Evolutionary conservation across 2,888 invertebrate species (phyloP), one percentile per base, ranked within the genome.

Genomic region (Philopedon plagiatum): DNA sequence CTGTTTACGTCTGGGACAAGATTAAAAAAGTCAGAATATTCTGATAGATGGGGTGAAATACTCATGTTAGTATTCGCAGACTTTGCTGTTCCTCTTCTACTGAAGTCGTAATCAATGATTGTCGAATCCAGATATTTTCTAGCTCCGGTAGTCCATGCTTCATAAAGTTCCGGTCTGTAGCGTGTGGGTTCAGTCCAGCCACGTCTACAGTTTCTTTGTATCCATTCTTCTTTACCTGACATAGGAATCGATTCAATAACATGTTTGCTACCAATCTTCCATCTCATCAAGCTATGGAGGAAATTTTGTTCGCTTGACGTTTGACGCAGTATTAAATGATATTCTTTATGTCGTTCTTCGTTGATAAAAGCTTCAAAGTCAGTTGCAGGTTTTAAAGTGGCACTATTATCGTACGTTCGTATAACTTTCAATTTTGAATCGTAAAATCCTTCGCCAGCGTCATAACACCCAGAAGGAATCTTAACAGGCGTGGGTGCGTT

Each of bases 181-280:
- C 91, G 91, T 0, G 89, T 83, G 9, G 87, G 86, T 61, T 86
- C 84, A 39, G 89, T 88, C 78, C 89, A 89, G 29, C 87, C 88
- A 41, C 87, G 88, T 32, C 92, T 88, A 80, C 92, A 93, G 77
- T 90, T 89, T 5, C 87, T 85, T 34, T 87, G 77, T 74, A 93
- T 92, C 92, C 92, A 92, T 69, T 87, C 84, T 76, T 89, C 89
- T 78, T 91, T 91, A 5, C 82, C 15, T 13, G 26, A 11, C 9
- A 4, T 18, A 5, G 63, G 54, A 37, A 54, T 15, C 11, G 58
- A 23, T 1, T 26, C 15, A 5, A 41, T 41, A 3, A 13, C 26
- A 15, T 15, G 1, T 5, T n/a, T 23, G 0, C 15, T 19, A 1
- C 7, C 4, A 5, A 15, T 7, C 18, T 1, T 26, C 58, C 21